Percentiles rank a stretch among this genome's conserved stretches.
Conservation (phyloP, 2,888 invertebrate species). For the Heliconius sara region DNA sequence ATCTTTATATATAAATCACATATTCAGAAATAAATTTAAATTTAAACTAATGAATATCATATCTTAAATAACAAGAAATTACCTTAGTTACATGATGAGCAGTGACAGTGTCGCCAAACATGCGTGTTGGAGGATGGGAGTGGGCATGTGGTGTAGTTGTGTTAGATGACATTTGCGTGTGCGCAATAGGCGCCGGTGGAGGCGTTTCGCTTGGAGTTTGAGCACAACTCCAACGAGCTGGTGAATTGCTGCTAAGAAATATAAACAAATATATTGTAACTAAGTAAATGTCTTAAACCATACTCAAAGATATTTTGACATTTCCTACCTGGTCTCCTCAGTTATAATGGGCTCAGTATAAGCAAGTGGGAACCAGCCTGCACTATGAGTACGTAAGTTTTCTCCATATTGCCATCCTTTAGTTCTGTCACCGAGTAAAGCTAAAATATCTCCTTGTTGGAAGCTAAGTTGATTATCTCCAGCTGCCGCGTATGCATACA, state of each 20-base stretch:
- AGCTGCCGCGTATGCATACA: slow-evolving; percentile 94
- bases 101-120: slow-evolving; percentile 89
- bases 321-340: slow-evolving; percentile 85
- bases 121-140: slow-evolving; percentile 85
- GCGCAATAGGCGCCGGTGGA: slow-evolving; percentile 76
- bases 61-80: background rate
- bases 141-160: slow-evolving; percentile 71
- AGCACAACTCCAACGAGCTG: slow-evolving; percentile 77
- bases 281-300: background rate
- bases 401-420: slow-evolving; percentile 99
- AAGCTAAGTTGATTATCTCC: slow-evolving; percentile 97
- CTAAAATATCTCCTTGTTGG: slow-evolving; percentile 94
- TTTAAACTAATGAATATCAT: background rate
- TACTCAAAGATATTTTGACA: background rate
- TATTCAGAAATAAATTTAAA: background rate
- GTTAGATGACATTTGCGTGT: slow-evolving; percentile 69
- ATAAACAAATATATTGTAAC: background rate
- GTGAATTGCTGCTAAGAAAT: slow-evolving; percentile 63
- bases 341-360: slow-evolving; percentile 93
- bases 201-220: slow-evolving; percentile 75
- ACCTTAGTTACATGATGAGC: slow-evolving; percentile 79
- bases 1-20: too few relatives aligned
- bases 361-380: slow-evolving; percentile 98
- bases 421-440: slow-evolving; percentile 93
- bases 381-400: slow-evolving; percentile 94